Conservation (phyloP, 2,113 vertebrate genomes). For the Chelonoidis abingdonii region DNA sequence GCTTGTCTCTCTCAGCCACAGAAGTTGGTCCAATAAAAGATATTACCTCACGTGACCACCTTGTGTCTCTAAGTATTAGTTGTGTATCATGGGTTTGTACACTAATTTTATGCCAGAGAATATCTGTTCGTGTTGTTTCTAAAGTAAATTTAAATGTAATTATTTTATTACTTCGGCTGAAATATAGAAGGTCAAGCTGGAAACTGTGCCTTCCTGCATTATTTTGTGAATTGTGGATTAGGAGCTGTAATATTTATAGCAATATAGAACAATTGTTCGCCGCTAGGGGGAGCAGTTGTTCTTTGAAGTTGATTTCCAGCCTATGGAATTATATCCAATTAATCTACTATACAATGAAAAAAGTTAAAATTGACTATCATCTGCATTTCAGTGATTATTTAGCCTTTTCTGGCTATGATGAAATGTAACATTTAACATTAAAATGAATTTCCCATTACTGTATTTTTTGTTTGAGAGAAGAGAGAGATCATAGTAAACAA, state of each 20-base stretch:
- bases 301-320: slow-evolving; percentile 1
- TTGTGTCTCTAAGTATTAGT: not conserved
- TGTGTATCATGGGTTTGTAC: not conserved
- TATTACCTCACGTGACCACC: not conserved
- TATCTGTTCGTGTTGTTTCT: not conserved
- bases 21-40: not conserved
- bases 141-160: accelerated
- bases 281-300: slow-evolving; percentile 73
- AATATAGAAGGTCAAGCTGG: not conserved
- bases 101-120: not conserved
- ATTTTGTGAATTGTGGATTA: not conserved
- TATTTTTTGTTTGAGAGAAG: slow-evolving; percentile 12
- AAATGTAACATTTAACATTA: not conserved
- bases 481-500: not conserved
- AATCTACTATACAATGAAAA: not conserved
- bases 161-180: not conserved
- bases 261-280: not conserved
- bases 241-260: not conserved
- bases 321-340: not conserved
- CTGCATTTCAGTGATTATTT: slow-evolving; percentile 17
- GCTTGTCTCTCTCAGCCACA: not conserved
- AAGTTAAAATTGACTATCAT: not conserved
- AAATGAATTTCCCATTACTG: not conserved
- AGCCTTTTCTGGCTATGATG: slow-evolving; percentile 10
- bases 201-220: not conserved